Conservation (phyloP, 1,140 invertebrate species). For the Pinna nobilis region DNA sequence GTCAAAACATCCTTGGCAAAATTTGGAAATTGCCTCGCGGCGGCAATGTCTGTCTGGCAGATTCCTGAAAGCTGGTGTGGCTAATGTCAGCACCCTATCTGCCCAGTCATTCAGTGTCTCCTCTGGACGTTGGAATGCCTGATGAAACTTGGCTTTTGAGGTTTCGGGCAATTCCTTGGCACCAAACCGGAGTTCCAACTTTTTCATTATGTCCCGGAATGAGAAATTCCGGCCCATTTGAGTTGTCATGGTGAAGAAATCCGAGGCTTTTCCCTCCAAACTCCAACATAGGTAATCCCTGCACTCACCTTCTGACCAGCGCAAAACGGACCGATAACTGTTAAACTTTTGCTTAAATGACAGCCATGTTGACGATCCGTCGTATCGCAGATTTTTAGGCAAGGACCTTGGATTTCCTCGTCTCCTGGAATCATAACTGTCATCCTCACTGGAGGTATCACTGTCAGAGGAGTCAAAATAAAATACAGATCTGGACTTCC, state of each 20-base stretch:
- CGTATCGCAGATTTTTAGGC: constrained; percentile 4
- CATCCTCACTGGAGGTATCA: too few relatives aligned
- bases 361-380: constrained; percentile 12
- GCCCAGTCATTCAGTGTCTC: constrained; percentile 39
- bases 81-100: constrained; percentile 24
- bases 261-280: constrained; percentile 7
- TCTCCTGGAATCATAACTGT: too few relatives aligned
- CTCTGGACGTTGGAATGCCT: constrained; percentile 22
- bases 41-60: constrained; percentile 27
- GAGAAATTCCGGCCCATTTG: background rate
- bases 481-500: too few relatives aligned
- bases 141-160: constrained; percentile 25
- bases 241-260: background rate
- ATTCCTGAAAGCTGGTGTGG: constrained; percentile 26
- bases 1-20: constrained; percentile 37
- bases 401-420: background rate
- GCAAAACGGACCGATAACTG: background rate
- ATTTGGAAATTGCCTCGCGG: constrained; percentile 31
- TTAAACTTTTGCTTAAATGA: constrained; percentile 18
- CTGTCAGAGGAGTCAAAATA: too few relatives aligned
- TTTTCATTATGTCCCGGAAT: constrained; percentile 11
- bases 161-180: constrained; percentile 33
- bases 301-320: constrained; percentile 5
- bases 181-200: constrained; percentile 34
- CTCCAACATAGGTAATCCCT: constrained; percentile 5